Conservation (phyloP, 2,797 vertebrate species). For the Xenops minutus region DNA sequence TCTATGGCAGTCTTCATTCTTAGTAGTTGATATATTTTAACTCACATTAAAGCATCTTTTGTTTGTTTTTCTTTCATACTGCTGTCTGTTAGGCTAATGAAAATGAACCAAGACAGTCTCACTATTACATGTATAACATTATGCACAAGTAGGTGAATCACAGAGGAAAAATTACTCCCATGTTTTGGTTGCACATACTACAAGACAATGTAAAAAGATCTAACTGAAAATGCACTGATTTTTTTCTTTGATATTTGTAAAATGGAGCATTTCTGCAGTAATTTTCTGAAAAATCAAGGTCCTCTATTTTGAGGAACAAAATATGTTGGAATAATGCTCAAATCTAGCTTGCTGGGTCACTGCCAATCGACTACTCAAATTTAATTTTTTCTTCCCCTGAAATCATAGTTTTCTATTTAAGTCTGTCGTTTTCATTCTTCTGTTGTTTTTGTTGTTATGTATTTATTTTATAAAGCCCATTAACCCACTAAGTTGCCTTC, state of each 20-base stretch:
- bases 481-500: not conserved
- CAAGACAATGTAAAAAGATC: not conserved
- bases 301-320: not conserved
- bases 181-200: not conserved
- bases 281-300: not conserved
- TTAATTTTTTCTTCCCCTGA: not conserved
- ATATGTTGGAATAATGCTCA: not conserved
- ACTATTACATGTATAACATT: not conserved
- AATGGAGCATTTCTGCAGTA: not conserved
- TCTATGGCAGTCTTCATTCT: not conserved
- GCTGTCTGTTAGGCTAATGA: not conserved
- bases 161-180: not conserved
- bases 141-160: not conserved
- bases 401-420: not conserved
- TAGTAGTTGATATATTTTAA: not conserved
- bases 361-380: not conserved
- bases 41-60: not conserved
- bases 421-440: not conserved
- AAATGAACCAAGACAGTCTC: not conserved
- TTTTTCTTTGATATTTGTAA: not conserved
- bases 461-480: not conserved
- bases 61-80: slow-evolving; percentile 10
- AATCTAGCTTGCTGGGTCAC: not conserved
- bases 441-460: not conserved
- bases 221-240: not conserved